A percentile compares a stretch with the other conserved stretches of the same genome.
Conservation (phyloP, 2,888 invertebrate genomes). For the Eristalis tenax region DNA sequence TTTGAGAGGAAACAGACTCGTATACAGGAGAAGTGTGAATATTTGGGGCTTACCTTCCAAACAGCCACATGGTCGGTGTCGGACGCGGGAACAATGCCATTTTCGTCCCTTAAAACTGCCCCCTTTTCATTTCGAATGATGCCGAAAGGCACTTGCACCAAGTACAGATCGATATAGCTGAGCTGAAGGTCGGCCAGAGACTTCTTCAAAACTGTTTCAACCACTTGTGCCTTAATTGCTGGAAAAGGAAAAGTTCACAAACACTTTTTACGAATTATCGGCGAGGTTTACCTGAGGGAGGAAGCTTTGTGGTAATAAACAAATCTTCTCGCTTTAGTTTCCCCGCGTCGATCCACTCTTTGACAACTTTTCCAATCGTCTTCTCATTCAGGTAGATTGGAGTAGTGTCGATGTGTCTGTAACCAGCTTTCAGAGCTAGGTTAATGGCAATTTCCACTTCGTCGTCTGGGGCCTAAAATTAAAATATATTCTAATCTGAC, state of each 20-base stretch:
- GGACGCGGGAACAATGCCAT: constrained; percentile 85
- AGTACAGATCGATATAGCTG: constrained; percentile 91
- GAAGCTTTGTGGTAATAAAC: constrained; percentile 92
- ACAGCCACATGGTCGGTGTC: constrained; percentile 87
- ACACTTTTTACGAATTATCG: not conserved
- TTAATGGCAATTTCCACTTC: constrained; percentile 87
- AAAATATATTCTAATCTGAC: not conserved
- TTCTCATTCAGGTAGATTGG: constrained; percentile 89
- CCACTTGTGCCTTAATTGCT: constrained; percentile 85
- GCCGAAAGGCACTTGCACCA: constrained; percentile 90
- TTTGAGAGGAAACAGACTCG: constrained; percentile 17
- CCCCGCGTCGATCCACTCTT: constrained; percentile 86
- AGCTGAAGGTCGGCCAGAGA: constrained; percentile 88
- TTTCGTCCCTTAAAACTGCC: constrained; percentile 85
- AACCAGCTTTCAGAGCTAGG: constrained; percentile 88
- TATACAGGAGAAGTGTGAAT: not conserved
- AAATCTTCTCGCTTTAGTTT: constrained; percentile 88
- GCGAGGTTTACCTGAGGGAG: constrained; percentile 83
- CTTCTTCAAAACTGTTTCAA: constrained; percentile 85
- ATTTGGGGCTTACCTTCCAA: constrained; percentile 85
- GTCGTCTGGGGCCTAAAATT: constrained; percentile 84
- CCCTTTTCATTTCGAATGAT: constrained; percentile 84
- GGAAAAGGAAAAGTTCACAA: not conserved
- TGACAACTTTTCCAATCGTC: constrained; percentile 87
- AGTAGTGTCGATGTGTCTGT: constrained; percentile 92